Percentiles rank a stretch among this genome's conserved stretches.
phyloP scores from a whole-genome alignment of 2,113 vertebrate species.

The Cyprinus carpio region DNA sequence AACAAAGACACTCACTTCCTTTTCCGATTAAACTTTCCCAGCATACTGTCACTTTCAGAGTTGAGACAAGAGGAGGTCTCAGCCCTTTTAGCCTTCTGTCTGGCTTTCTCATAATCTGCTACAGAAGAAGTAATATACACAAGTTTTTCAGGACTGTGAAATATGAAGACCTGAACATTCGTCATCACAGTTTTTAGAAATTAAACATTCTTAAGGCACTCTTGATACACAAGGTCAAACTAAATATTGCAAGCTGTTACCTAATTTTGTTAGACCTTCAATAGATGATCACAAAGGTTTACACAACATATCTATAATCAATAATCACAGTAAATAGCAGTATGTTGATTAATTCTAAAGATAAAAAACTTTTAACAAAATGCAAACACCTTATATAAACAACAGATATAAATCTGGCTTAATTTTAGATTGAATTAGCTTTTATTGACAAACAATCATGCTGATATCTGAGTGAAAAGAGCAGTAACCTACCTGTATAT shows the following conservation, averaged over 20 bases:
- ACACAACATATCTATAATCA: not conserved
- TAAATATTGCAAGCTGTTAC: not conserved
- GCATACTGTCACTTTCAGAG: not conserved
- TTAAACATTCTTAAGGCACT: not conserved
- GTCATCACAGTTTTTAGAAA: not conserved
- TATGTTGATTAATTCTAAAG: not conserved
- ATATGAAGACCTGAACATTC: not conserved
- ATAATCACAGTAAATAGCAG: not conserved
- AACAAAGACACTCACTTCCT: too few relatives aligned
- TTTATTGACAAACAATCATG: too few relatives aligned
- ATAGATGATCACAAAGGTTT: not conserved
- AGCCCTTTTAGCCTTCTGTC: not conserved
- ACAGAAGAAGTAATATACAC: not conserved
- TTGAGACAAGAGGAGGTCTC: not conserved
- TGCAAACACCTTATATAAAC: too few relatives aligned
- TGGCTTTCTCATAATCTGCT: slow-evolving; percentile 8
- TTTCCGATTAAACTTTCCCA: not conserved
- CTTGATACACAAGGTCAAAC: not conserved
- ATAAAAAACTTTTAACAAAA: too few relatives aligned
- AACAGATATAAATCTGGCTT: too few relatives aligned
- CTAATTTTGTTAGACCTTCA: not conserved
- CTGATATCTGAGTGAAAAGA: too few relatives aligned
- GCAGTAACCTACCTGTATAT: too few relatives aligned
- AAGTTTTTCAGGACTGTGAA: not conserved
- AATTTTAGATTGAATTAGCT: too few relatives aligned